Conservation (phyloP, 2,888 invertebrate genomes). For the Nymphalis polychloros region DNA sequence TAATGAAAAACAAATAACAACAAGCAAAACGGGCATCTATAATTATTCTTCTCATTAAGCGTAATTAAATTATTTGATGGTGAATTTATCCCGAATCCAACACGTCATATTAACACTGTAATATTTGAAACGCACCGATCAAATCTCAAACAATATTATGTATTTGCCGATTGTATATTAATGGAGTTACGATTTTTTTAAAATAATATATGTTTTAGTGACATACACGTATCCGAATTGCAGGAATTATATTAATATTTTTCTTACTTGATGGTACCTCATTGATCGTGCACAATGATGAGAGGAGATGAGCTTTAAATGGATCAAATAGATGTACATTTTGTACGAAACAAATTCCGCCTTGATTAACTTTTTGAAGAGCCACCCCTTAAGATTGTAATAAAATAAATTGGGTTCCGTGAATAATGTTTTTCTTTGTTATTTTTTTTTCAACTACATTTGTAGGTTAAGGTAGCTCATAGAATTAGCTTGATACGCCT, state of each 20-base stretch:
- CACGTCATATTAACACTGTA: too few species aligned
- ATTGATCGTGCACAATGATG: neutral
- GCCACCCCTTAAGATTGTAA: slow-evolving; percentile 18
- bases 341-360: slow-evolving; percentile 15
- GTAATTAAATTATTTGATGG: too few species aligned
- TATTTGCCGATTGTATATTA: too few species aligned
- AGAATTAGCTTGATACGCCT: neutral
- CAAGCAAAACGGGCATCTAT: too few species aligned
- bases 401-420: slow-evolving; percentile 25
- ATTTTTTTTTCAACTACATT: neutral
- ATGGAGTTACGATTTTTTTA: too few species aligned
- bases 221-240: too few species aligned
- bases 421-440: slow-evolving; percentile 14
- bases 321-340: slow-evolving; percentile 16
- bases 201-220: too few species aligned
- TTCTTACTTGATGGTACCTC: neutral
- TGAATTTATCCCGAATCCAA: too few species aligned
- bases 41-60: too few species aligned
- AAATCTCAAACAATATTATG: too few species aligned
- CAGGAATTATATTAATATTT: neutral
- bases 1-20: too few species aligned
- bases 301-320: neutral
- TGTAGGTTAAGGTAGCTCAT: neutral
- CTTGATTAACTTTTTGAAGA: slow-evolving; percentile 21
- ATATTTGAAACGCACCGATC: too few species aligned